Evolutionary conservation across 2,113 vertebrate species (phyloP), one percentile per base, ranked within the genome.

Genomic region (Cyprichromis sp.): DNA sequence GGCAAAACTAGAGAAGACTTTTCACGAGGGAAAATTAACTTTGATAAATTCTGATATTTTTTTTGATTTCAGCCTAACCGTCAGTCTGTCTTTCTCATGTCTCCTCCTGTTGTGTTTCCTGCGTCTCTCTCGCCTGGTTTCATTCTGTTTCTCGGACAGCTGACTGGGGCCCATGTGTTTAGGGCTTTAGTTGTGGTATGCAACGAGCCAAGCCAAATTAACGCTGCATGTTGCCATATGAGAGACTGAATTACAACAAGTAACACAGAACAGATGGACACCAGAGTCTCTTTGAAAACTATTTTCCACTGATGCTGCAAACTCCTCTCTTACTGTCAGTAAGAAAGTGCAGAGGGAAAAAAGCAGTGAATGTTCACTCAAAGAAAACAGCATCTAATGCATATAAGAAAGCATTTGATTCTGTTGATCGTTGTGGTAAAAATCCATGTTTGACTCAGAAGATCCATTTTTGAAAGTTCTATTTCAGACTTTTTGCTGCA

Each of bases 191-290:
- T 93, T 93, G 94, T 91, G 91, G 94, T 91, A 89, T 92, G 92
- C 86, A 89, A 86, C 53, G 5, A 90, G 88, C 73, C 73, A 78
- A 90, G 90, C 89, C 92, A 91, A 95, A 95, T 94, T 94, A 94
- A 95, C 81, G 29, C 93, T 94, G 93, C 90, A 88, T 94, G 94
- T 92, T 93, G 95, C 94, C 93, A 93, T 93, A 87, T 84, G 87
- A 91, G 88, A 92, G 91, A 89, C 89, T 87, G 76, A 89, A 90
- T 90, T 85, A 89, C 82, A 90, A 90, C 52, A 87, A 92, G 90
- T 95, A 95, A 96, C 94, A 87, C 87, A 85, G 93, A 95, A 92
- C 95, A 96, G 95, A 96, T 96, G 95, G 93, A 95, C 88, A 87
- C 83, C 91, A 91, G 86, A 87, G 92, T 93, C 92, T 91, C 86